Evolutionary conservation across 2,113 vertebrate species (phyloP).

Genomic region (Odocoileus hemionus): DNA sequence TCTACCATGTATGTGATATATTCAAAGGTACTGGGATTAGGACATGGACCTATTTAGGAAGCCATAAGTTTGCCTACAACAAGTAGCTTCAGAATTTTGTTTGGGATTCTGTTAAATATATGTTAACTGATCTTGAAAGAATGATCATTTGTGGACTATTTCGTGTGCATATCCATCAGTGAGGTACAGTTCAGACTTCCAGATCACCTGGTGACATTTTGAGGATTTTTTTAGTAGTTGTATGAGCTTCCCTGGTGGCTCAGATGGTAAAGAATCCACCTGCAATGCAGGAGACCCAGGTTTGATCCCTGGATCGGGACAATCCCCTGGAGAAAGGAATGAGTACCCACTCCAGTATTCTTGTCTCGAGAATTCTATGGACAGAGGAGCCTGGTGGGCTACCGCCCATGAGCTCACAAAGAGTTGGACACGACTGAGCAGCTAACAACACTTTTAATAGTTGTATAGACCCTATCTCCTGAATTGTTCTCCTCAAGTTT

Average conservation of each 20-base stretch:
- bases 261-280: background rate
- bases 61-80: background rate
- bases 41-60: background rate
- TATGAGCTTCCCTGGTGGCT: background rate
- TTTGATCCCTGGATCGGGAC: background rate
- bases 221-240: background rate
- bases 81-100: background rate
- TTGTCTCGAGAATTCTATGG: background rate
- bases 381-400: background rate
- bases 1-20: background rate
- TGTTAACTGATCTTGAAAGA: background rate
- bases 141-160: background rate
- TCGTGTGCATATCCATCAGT: background rate
- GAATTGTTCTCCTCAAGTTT: background rate
- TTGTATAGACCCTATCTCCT: background rate
- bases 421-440: background rate
- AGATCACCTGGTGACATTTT: constrained; percentile 6
- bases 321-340: background rate
- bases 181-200: background rate
- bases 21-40: background rate
- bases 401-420: background rate
- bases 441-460: background rate
- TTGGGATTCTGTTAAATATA: background rate
- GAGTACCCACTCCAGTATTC: background rate
- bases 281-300: background rate